phyloP scores from a whole-genome alignment of 2,113 vertebrate species.

The Scomber scombrus region DNA sequence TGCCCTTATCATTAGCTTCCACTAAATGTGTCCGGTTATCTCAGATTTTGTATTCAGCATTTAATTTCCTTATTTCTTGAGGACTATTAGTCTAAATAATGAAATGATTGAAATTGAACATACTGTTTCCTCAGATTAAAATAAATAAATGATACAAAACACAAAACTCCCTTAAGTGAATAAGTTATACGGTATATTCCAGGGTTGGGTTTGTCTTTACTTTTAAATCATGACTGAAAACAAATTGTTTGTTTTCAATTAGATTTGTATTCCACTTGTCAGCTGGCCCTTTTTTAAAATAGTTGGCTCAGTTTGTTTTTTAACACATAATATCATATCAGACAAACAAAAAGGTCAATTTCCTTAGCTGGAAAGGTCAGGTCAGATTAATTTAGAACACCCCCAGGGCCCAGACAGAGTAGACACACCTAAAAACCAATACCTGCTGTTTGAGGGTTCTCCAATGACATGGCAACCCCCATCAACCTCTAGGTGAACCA shows the following conservation, averaged over 20 bases:
- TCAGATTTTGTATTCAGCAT: too few species aligned
- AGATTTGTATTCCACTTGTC: neutral
- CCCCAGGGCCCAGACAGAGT: neutral
- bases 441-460: slow-evolving; percentile 31
- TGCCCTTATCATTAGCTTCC: too few species aligned
- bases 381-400: slow-evolving; percentile 29
- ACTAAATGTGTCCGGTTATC: too few species aligned
- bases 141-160: neutral
- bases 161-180: neutral
- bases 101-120: neutral
- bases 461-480: slow-evolving; percentile 31
- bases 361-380: slow-evolving; percentile 19
- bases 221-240: slow-evolving; percentile 2
- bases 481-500: slow-evolving; percentile 68
- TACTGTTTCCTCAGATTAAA: neutral
- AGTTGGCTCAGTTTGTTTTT: neutral
- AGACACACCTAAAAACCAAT: slow-evolving; percentile 9
- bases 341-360: slow-evolving; percentile 15
- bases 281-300: neutral
- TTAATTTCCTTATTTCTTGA: neutral
- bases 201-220: neutral
- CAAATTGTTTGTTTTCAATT: neutral
- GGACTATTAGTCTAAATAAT: neutral
- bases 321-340: slow-evolving; percentile 9
- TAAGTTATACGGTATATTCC: neutral